Evolutionary conservation across 2,797 vertebrate species (phyloP).

Genomic region (Micromesistius poutassou): DNA sequence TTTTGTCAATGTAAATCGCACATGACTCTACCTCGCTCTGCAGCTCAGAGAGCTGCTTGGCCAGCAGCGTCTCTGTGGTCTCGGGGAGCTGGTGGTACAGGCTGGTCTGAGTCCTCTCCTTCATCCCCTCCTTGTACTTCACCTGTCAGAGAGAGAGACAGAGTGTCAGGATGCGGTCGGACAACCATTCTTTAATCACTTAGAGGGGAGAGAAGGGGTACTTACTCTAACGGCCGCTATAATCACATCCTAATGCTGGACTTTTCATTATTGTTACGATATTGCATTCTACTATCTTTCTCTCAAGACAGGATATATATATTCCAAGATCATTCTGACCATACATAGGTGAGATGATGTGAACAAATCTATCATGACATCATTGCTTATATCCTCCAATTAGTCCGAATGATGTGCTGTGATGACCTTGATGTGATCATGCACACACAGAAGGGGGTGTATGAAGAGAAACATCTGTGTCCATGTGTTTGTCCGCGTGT

Average conservation of each 20-base stretch:
- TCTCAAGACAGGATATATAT: too few species aligned
- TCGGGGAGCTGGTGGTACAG: conserved; percentile 57
- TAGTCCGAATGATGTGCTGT: too few species aligned
- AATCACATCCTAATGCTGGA: neutral
- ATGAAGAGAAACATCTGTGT: too few species aligned
- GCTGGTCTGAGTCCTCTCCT: neutral
- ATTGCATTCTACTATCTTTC: neutral
- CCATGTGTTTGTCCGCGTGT: too few species aligned
- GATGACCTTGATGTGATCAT: too few species aligned
- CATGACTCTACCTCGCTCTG: conserved; percentile 64
- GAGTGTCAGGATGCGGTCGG: neutral
- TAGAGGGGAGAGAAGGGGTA: neutral
- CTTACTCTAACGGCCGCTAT: neutral
- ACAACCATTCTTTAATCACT: neutral
- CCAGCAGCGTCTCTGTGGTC: conserved; percentile 79
- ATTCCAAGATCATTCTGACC: neutral
- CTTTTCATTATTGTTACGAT: neutral
- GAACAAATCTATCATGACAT: neutral
- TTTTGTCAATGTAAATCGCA: neutral
- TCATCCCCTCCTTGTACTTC: conserved; percentile 2
- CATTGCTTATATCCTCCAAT: too few species aligned
- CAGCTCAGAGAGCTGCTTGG: conserved; percentile 73
- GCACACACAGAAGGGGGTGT: too few species aligned
- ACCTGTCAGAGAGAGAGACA: neutral
- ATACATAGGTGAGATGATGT: neutral